phyloP scores from a whole-genome alignment of 2,797 vertebrate species.

The Anisognathus igniventris region DNA sequence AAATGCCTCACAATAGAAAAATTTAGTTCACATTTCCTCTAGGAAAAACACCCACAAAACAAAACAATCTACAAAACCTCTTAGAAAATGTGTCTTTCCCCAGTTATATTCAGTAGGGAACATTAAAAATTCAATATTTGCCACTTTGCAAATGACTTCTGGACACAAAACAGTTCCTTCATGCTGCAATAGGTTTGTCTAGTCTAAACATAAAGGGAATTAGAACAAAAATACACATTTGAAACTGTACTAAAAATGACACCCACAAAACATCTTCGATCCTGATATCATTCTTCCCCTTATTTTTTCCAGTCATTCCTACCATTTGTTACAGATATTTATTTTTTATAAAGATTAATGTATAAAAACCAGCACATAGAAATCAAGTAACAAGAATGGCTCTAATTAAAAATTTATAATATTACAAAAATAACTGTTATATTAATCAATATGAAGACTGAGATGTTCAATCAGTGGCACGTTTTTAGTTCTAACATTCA shows the following conservation, averaged over 20 bases:
- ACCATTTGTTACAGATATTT: neutral
- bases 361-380: neutral
- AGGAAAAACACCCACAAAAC: neutral
- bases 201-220: neutral
- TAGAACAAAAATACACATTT: neutral
- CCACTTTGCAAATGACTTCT: conserved; percentile 20
- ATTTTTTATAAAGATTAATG: conserved; percentile 29
- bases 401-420: conserved; percentile 38
- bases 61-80: conserved; percentile 8
- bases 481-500: conserved; percentile 48
- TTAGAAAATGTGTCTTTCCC: conserved; percentile 26
- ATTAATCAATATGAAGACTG: conserved; percentile 40
- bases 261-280: neutral
- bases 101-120: neutral
- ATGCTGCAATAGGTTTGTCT: neutral
- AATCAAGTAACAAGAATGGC: conserved; percentile 14
- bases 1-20: conserved; percentile 7
- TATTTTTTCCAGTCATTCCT: neutral
- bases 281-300: neutral
- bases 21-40: neutral
- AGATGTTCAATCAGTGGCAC: conserved; percentile 17
- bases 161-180: conserved; percentile 26
- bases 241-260: neutral
- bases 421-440: conserved; percentile 41
- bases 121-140: conserved; percentile 60